phyloP scores from a whole-genome alignment of 1,140 invertebrate species.

The Scaptomyza montana region DNA sequence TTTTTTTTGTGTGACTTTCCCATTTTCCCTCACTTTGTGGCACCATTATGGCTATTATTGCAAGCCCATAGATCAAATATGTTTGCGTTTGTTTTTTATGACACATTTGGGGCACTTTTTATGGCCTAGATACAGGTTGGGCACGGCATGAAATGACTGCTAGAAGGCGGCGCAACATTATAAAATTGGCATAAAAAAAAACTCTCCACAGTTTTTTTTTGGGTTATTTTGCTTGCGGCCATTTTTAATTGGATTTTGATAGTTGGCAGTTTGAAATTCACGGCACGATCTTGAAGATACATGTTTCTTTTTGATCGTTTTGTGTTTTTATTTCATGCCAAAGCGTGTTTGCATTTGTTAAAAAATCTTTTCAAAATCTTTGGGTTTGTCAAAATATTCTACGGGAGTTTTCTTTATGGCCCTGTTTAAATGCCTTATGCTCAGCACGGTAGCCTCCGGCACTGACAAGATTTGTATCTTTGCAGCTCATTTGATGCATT shows the following conservation, averaged over 20 bases:
- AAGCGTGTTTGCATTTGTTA: neutral
- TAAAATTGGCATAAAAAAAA: slow-evolving; percentile 14
- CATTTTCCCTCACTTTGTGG: slow-evolving; percentile 8
- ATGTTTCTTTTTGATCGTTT: neutral
- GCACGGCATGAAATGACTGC: slow-evolving; percentile 35
- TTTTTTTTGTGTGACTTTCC: slow-evolving; percentile 38
- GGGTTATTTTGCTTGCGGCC: slow-evolving; percentile 2
- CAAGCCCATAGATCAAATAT: slow-evolving; percentile 44
- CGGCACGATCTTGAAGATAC: slow-evolving; percentile 28
- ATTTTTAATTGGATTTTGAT: slow-evolving; percentile 62
- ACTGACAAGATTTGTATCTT: slow-evolving; percentile 34
- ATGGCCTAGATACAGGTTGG: slow-evolving; percentile 18
- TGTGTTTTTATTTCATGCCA: slow-evolving; percentile 23
- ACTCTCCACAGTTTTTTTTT: neutral
- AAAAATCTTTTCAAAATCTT: slow-evolving; percentile 26
- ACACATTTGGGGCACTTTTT: slow-evolving; percentile 57
- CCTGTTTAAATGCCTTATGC: slow-evolving; percentile 51
- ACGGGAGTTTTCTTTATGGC: slow-evolving; percentile 26
- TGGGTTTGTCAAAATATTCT: slow-evolving; percentile 18
- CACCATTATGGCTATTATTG: slow-evolving; percentile 22
- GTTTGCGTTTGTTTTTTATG: slow-evolving; percentile 45
- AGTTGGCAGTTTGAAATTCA: slow-evolving; percentile 49
- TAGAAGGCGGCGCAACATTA: slow-evolving; percentile 30
- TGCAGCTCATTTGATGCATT: slow-evolving; percentile 68
- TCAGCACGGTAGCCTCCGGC: slow-evolving; percentile 23